These are phyloP conservation scores for Arvicanthis niloticus DNA, from an alignment of 2,113 vertebrate genomes.

Conservation along the genomic window DNA sequence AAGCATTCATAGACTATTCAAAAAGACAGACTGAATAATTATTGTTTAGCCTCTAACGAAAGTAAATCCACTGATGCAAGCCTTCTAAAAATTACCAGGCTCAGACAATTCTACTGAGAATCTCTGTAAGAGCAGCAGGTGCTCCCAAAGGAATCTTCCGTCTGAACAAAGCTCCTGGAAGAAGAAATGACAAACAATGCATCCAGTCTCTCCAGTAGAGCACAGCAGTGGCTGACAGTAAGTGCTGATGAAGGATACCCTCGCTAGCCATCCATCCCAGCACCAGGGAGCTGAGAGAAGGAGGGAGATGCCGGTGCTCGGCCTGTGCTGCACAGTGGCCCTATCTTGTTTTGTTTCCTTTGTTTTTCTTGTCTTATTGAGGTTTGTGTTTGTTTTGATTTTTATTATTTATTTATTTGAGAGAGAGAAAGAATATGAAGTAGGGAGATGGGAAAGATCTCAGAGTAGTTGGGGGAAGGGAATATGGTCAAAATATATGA, in stretches of 20 bases:
- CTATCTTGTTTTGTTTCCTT: no score
- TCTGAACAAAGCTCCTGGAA: not conserved
- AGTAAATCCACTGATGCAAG: slow-evolving; percentile 15
- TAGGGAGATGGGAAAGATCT: not conserved
- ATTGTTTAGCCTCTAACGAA: not conserved
- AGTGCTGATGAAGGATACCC: not conserved
- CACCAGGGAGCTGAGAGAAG: not conserved
- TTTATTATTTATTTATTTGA: not conserved
- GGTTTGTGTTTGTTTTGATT: not conserved
- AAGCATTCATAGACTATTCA: not conserved
- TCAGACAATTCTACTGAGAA: not conserved
- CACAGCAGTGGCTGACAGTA: not conserved
- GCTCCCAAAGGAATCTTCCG: not conserved
- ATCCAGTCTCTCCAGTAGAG: not conserved
- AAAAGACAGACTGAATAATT: not conserved
- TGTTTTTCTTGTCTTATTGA: not conserved
- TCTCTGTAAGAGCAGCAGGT: not conserved
- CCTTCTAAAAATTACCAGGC: not conserved
- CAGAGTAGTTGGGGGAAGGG: not conserved
- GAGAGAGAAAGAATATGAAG: not conserved
- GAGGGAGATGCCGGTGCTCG: not conserved
- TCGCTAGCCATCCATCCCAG: not conserved
- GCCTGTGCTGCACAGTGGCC: not conserved
- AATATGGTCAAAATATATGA: not conserved
- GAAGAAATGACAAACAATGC: not conserved